Conservation (phyloP, 1,140 invertebrate genomes). For the Drosophila mayri region DNA sequence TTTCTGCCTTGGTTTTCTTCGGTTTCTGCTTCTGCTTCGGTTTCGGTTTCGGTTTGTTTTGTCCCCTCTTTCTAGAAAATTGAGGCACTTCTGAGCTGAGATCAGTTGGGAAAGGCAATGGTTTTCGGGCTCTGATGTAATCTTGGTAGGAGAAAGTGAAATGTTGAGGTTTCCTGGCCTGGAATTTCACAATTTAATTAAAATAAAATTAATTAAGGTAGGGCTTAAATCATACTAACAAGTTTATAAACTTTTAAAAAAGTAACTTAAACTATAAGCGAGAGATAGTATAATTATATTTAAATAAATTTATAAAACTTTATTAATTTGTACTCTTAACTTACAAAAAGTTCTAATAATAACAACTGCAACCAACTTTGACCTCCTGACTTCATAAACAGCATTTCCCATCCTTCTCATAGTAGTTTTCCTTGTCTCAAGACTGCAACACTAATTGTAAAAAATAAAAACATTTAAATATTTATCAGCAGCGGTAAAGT, state of each 20-base stretch:
- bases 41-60: slow-evolving; percentile 30
- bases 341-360: background rate
- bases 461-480: slow-evolving; percentile 20
- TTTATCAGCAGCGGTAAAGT: slow-evolving; percentile 14
- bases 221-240: background rate
- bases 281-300: no score
- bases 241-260: background rate
- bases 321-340: background rate
- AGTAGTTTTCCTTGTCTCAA: background rate
- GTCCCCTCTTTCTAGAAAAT: slow-evolving; percentile 41
- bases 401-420: background rate
- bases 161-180: background rate
- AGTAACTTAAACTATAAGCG: background rate
- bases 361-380: background rate
- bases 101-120: slow-evolving; percentile 53
- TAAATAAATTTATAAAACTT: background rate
- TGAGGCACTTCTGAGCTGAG: slow-evolving; percentile 30
- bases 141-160: slow-evolving; percentile 34
- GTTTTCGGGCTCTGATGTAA: slow-evolving; percentile 41
- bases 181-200: slow-evolving; percentile 14
- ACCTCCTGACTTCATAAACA: background rate
- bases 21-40: slow-evolving; percentile 18
- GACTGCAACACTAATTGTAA: background rate
- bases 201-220: background rate
- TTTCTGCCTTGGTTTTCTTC: slow-evolving; percentile 22